A percentile compares a stretch with the other conserved stretches of the same genome.
These are phyloP conservation scores for Nowickia ferox DNA, from an alignment of 2,888 invertebrate genomes.

Conservation along the genomic window DNA sequence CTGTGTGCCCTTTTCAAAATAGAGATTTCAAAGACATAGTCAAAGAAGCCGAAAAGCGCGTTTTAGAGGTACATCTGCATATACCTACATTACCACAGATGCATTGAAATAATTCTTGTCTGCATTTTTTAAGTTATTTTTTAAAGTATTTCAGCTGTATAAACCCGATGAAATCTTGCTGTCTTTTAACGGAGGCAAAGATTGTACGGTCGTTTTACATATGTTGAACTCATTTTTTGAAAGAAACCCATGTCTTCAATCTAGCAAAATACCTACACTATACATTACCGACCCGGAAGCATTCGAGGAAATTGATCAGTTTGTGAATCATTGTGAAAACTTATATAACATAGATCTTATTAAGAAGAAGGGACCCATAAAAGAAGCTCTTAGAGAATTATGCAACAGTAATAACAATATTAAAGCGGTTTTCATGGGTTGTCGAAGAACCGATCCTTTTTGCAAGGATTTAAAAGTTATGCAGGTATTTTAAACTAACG, in stretches of 20 bases:
- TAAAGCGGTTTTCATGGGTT: constrained; percentile 96
- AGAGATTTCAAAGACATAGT: constrained; percentile 23
- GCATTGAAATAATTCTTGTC: neutral
- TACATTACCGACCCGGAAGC: constrained; percentile 92
- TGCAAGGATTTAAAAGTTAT: constrained; percentile 87
- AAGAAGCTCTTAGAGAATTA: constrained; percentile 87
- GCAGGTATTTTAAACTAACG: constrained; percentile 84
- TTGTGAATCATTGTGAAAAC: constrained; percentile 88
- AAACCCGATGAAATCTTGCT: constrained; percentile 91
- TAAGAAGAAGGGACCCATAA: constrained; percentile 88
- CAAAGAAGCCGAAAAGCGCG: constrained; percentile 36
- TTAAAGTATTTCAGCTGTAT: constrained; percentile 86
- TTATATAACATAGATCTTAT: constrained; percentile 90
- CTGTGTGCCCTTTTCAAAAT: neutral
- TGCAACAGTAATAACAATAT: constrained; percentile 85
- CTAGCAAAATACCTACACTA: constrained; percentile 86
- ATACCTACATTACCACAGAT: neutral
- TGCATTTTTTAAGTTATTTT: constrained; percentile 81
- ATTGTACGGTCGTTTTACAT: constrained; percentile 96
- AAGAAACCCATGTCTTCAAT: constrained; percentile 79
- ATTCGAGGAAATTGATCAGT: constrained; percentile 93
- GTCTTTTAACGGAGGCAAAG: constrained; percentile 99
- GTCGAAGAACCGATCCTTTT: constrained; percentile 93
- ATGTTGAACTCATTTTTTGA: constrained; percentile 82
- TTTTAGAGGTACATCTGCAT: constrained; percentile 35